Conservation (phyloP, 2,797 vertebrate species). For the Tapera naevia region DNA sequence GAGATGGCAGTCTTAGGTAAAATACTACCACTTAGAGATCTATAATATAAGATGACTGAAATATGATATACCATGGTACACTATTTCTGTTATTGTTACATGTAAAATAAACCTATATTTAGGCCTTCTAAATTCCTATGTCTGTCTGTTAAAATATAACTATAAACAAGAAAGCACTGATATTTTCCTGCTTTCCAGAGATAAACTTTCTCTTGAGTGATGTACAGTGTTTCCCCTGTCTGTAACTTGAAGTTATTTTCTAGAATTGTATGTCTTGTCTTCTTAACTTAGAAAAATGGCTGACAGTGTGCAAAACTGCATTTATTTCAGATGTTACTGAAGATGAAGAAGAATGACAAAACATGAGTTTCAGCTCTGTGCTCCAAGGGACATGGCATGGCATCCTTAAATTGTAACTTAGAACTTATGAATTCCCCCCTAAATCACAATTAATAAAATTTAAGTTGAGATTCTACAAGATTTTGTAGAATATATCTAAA, state of each 20-base stretch:
- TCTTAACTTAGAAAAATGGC: not conserved
- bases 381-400: not conserved
- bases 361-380: not conserved
- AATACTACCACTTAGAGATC: not conserved
- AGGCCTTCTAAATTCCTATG: not conserved
- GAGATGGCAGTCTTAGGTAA: not conserved
- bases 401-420: not conserved
- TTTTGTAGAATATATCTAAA: not conserved
- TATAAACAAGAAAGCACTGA: not conserved
- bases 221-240: not conserved
- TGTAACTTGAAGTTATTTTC: not conserved
- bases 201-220: not conserved
- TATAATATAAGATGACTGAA: not conserved
- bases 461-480: not conserved
- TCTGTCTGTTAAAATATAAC: not conserved
- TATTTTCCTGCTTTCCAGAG: not conserved
- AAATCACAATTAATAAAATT: not conserved
- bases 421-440: accelerated
- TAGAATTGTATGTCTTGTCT: not conserved
- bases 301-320: not conserved
- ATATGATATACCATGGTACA: not conserved
- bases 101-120: not conserved
- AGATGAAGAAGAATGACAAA: not conserved
- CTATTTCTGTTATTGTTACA: not conserved
- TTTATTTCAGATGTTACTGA: not conserved